A percentile compares a stretch with the other conserved stretches of the same genome.
These are phyloP conservation scores for Ophioninae sp. DNA, from an alignment of 2,888 invertebrate species.

Conservation along the genomic window DNA sequence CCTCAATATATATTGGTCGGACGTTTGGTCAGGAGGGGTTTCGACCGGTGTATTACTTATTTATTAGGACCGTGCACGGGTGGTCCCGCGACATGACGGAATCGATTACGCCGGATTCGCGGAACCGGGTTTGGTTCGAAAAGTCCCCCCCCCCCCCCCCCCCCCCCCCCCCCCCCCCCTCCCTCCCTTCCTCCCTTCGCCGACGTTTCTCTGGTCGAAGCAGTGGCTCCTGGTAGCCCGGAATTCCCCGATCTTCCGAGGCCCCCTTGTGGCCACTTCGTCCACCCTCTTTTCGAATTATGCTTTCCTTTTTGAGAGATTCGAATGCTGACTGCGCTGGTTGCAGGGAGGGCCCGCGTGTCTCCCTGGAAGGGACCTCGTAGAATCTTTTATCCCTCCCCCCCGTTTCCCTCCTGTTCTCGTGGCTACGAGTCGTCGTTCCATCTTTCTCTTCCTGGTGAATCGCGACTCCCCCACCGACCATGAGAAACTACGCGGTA, in stretches of 20 bases:
- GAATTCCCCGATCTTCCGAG: background rate
- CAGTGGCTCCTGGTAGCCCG: background rate
- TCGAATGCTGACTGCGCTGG: constrained; percentile 50
- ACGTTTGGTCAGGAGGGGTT: constrained; percentile 59
- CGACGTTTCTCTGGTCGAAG: too few relatives aligned
- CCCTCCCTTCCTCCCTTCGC: too few relatives aligned
- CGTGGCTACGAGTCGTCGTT: too few relatives aligned
- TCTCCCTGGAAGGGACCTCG: constrained; percentile 22
- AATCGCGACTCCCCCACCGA: constrained; percentile 57
- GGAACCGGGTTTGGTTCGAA: constrained; percentile 72
- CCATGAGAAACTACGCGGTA: constrained; percentile 16
- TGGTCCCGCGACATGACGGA: constrained; percentile 81
- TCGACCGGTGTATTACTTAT: constrained; percentile 80
- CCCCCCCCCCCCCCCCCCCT: background rate
- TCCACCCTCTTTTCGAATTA: constrained; percentile 74
- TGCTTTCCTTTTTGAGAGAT: constrained; percentile 71
- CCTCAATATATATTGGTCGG: constrained; percentile 37
- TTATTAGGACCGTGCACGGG: constrained; percentile 80
- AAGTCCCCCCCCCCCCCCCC: constrained; percentile 39
- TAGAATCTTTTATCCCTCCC: constrained; percentile 31
- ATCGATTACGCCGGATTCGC: constrained; percentile 81
- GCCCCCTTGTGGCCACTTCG: constrained; percentile 34
- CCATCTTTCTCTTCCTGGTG: constrained; percentile 29
- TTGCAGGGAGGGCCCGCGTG: constrained; percentile 37
- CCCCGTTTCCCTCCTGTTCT: too few relatives aligned